A percentile compares a stretch with the other conserved stretches of the same genome.
These are phyloP conservation scores for Prolemur simus DNA, from an alignment of 2,113 vertebrate genomes.

Conservation along the genomic window DNA sequence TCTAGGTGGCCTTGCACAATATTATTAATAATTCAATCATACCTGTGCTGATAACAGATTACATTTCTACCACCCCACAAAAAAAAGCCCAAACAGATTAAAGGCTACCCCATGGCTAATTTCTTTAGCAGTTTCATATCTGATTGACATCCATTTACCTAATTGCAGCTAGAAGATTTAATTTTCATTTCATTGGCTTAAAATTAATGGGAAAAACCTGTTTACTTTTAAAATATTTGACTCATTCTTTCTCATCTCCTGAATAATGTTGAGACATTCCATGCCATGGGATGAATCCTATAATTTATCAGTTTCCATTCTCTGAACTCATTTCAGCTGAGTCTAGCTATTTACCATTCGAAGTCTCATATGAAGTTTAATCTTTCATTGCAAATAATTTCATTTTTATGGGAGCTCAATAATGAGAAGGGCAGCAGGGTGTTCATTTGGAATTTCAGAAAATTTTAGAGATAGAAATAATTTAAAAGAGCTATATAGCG, in stretches of 20 bases:
- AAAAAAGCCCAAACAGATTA: constrained; percentile 56
- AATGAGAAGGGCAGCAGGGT: neutral
- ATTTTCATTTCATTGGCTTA: constrained; percentile 60
- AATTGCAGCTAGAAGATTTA: constrained; percentile 59
- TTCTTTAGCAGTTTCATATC: constrained; percentile 68
- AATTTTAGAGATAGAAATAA: neutral
- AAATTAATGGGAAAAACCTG: constrained; percentile 59
- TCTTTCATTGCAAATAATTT: constrained; percentile 61
- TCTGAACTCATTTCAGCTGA: constrained; percentile 48
- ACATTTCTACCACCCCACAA: constrained; percentile 46
- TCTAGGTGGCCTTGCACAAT: constrained; percentile 69
- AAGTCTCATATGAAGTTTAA: constrained; percentile 58
- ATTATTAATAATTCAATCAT: constrained; percentile 81
- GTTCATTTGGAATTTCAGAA: constrained; percentile 41
- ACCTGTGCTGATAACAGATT: constrained; percentile 72
- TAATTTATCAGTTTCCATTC: constrained; percentile 56
- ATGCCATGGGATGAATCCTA: neutral
- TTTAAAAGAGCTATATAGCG: neutral
- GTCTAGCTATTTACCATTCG: constrained; percentile 36
- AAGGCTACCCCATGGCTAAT: constrained; percentile 64
- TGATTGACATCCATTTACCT: constrained; percentile 74
- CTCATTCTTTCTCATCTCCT: constrained; percentile 46
- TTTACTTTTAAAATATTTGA: constrained; percentile 64
- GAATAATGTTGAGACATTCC: constrained; percentile 42
- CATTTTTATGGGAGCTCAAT: neutral